phyloP scores from a whole-genome alignment of 2,797 vertebrate species.

The Molossus molossus region DNA sequence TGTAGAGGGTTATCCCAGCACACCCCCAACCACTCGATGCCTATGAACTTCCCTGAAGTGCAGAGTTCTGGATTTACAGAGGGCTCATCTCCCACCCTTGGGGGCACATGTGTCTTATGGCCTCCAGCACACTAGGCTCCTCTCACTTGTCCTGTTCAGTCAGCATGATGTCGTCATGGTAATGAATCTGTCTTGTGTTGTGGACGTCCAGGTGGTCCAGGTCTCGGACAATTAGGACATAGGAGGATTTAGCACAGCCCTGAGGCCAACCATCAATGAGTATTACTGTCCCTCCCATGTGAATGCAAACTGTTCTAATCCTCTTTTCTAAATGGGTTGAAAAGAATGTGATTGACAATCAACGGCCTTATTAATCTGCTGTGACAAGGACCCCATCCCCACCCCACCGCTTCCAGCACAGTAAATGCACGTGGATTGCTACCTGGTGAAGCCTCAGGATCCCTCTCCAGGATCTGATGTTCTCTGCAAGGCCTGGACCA shows the following conservation, averaged over 20 bases:
- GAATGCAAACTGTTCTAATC: not conserved
- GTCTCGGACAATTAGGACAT: not conserved
- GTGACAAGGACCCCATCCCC: not conserved
- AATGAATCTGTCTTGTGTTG: too few species aligned
- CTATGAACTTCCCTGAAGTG: not conserved
- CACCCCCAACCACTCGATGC: not conserved
- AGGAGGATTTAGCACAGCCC: not conserved
- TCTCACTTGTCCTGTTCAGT: too few species aligned
- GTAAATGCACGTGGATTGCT: not conserved
- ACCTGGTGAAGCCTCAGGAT: not conserved
- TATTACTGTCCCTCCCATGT: accelerated
- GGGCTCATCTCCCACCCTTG: not conserved
- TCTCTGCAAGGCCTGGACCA: not conserved
- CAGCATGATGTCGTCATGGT: not conserved
- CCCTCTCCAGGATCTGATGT: not conserved
- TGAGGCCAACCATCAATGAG: not conserved
- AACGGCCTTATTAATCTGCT: too few species aligned
- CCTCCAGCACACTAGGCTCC: not conserved
- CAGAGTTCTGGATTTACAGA: not conserved
- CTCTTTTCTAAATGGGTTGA: not conserved
- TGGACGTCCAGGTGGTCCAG: not conserved
- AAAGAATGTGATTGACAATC: accelerated
- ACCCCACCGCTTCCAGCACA: accelerated
- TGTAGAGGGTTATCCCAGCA: not conserved
- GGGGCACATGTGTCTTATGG: accelerated